Evolutionary conservation across 2,888 invertebrate genomes (phyloP).

Genomic region (Hyalella azteca): DNA sequence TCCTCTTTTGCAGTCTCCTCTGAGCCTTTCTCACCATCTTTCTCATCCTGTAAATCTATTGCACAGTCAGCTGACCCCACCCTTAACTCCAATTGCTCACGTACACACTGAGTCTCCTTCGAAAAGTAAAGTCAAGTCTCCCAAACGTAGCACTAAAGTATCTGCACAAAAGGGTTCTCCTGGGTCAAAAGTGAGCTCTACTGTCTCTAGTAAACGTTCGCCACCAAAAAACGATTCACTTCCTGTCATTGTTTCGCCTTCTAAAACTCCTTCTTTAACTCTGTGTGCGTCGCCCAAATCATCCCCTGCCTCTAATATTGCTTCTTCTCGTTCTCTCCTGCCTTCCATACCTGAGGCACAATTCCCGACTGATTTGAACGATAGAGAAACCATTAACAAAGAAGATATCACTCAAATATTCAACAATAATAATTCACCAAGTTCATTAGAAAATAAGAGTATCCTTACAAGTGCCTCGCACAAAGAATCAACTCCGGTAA

Average conservation of each 20-base stretch:
- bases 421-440: no score
- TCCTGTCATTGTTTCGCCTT: not conserved
- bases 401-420: no score
- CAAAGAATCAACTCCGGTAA: no score
- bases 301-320: no score
- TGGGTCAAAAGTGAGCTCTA: not conserved
- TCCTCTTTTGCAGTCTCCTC: not conserved
- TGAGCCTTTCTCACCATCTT: conserved; percentile 12
- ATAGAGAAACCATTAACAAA: no score
- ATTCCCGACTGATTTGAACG: no score
- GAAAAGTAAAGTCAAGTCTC: not conserved
- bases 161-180: not conserved
- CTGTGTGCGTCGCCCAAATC: no score
- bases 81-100: conserved; percentile 15
- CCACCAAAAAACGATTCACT: not conserved
- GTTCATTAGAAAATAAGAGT: no score
- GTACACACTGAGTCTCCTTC: not conserved
- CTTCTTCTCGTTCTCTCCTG: no score
- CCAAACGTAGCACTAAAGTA: not conserved
- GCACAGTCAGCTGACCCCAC: conserved; percentile 19
- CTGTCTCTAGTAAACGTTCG: not conserved
- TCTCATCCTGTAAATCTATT: not conserved
- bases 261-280: not conserved
- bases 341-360: no score
- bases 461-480: no score